Percentiles rank a stretch among this genome's conserved stretches.
These are phyloP conservation scores for Masnerella sp. DNA, from an alignment of 2,888 invertebrate species.

Conservation along the genomic window DNA sequence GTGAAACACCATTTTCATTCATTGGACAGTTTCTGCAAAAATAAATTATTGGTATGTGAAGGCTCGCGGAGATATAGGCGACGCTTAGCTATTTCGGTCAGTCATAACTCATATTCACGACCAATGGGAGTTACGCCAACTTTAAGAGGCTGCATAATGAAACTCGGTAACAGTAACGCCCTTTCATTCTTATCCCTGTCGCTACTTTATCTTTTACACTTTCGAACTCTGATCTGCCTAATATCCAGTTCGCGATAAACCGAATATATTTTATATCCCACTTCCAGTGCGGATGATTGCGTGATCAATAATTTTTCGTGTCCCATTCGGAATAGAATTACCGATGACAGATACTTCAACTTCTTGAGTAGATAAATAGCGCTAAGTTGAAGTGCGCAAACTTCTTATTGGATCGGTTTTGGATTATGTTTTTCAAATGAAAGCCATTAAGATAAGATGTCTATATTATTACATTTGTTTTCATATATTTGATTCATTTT, in stretches of 20 bases:
- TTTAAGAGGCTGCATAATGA: slow-evolving; percentile 75
- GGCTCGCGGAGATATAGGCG: slow-evolving; percentile 35
- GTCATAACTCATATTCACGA: slow-evolving; percentile 74
- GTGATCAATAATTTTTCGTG: slow-evolving; percentile 12
- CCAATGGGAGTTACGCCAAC: slow-evolving; percentile 74
- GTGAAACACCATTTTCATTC: slow-evolving; percentile 63
- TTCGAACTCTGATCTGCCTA: slow-evolving; percentile 61
- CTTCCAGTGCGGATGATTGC: slow-evolving; percentile 11
- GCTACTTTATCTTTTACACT: slow-evolving; percentile 61
- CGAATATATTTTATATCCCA: slow-evolving; percentile 35
- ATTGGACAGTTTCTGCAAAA: slow-evolving; percentile 64
- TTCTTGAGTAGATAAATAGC: no score
- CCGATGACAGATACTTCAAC: no score
- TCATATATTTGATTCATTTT: no score
- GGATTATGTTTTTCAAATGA: no score
- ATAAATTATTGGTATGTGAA: slow-evolving; percentile 63
- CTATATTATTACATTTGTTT: no score
- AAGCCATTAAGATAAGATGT: no score
- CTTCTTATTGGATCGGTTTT: no score
- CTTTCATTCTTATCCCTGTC: slow-evolving; percentile 47
- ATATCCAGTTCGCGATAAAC: slow-evolving; percentile 59
- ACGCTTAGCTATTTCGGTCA: slow-evolving; percentile 70
- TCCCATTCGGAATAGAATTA: slow-evolving; percentile 5
- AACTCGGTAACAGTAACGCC: slow-evolving; percentile 67
- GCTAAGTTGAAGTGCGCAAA: no score